Base-by-base conservation (phyloP, 1,140 invertebrate genomes). In the Pseudobourletiella spinata region DNA sequence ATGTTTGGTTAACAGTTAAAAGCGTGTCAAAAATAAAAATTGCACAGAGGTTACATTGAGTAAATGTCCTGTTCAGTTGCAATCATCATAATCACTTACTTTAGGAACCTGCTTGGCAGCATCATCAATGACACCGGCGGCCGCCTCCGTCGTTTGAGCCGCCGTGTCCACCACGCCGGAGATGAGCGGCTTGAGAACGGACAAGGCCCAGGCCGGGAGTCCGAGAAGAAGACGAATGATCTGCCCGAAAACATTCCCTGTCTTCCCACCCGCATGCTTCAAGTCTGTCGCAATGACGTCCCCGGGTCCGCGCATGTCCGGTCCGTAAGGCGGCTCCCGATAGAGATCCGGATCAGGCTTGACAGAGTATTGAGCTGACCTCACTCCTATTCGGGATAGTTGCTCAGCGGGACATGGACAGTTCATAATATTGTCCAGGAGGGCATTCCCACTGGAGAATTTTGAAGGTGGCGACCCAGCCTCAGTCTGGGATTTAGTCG, bases 381-480 rank as follows among this genome's bases (percentile, higher is more conserved):
- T 71, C 18, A 71, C 64, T 24, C 69, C 69, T 3, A 68, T 67
- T 14, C 67, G 61, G 16, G 58, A 52, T 29, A 71, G 35, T 39
- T 68, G 66, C 28, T 68, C 69, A 25, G 66, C 66, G 46, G 64
- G 60, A 58, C 69, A 71, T 14, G 69, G 69, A 59, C 69, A 71
- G 43, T 69, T 69, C 69, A 71, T 71, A 30, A 71, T 69, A 57
- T 69, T 69, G 54, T 71, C 69, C 51, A 71, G 55, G 64, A 71
- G 66, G 30, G 64, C 42, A 39, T 71, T 71, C 11, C 69, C 69
- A 71, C 26, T 71, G 69, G 22, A 67, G 58, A 39, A 67, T 65
- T 25, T 67, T 57, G 14, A 67, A 48, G 8, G 67, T 62, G 18
- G 64, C 59, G 30, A 39, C 46, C n/a, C n/a, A n/a, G n/a, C n/a